phyloP scores from a whole-genome alignment of 1,140 invertebrate species.

The Pachypeltis micranthus region DNA sequence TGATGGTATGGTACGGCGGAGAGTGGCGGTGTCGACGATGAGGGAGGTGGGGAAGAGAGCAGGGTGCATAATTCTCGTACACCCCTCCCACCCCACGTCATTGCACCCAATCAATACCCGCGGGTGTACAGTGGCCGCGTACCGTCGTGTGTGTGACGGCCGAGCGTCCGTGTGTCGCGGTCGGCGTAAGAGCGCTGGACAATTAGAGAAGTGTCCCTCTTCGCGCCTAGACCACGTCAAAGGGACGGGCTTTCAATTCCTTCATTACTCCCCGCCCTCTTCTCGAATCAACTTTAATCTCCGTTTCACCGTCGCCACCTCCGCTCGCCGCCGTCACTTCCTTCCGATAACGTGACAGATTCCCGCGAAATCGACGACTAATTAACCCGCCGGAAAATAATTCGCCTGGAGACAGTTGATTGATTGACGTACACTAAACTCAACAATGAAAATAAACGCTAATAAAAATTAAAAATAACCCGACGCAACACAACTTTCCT shows the following conservation, averaged over 20 bases:
- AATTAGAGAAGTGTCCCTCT: conserved; percentile 9
- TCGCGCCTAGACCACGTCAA: conserved; percentile 7
- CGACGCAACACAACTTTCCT: too few relatives aligned
- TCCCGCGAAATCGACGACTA: too few relatives aligned
- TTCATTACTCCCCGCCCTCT: neutral
- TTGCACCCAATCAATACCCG: conserved; percentile 9
- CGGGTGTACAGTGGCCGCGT: neutral
- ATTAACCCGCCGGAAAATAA: too few relatives aligned
- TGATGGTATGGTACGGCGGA: too few relatives aligned
- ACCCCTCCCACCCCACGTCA: neutral
- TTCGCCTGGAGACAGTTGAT: too few relatives aligned
- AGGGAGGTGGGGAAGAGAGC: neutral
- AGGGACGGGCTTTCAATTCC: neutral
- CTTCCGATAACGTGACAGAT: too few relatives aligned
- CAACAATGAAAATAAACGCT: too few relatives aligned
- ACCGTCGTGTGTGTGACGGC: neutral
- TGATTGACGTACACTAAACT: too few relatives aligned
- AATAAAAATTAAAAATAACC: too few relatives aligned
- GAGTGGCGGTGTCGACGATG: too few relatives aligned
- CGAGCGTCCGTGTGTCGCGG: neutral
- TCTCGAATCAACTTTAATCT: neutral
- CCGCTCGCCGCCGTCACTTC: too few relatives aligned
- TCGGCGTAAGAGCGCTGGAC: conserved; percentile 5
- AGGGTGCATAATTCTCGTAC: conserved; percentile 9
- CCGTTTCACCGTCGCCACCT: too few relatives aligned